These are phyloP conservation scores for Cryptosula pallasiana DNA, from an alignment of 2,888 invertebrate genomes.

Conservation along the genomic window DNA sequence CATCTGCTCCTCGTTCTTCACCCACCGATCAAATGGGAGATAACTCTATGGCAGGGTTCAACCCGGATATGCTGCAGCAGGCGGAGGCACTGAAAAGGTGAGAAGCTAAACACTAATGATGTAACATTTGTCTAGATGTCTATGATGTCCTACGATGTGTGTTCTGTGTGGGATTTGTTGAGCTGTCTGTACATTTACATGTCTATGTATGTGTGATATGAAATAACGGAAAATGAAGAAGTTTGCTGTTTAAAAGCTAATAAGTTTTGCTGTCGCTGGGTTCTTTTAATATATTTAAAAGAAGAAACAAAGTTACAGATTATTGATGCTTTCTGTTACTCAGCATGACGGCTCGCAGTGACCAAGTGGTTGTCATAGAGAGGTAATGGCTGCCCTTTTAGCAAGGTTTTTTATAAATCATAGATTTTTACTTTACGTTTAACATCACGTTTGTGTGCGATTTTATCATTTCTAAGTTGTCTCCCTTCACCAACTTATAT, in stretches of 20 bases:
- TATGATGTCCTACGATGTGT: too few relatives aligned
- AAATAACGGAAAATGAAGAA: too few relatives aligned
- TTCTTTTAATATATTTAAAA: too few relatives aligned
- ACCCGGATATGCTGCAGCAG: slow-evolving; percentile 32
- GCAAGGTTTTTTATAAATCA: neutral
- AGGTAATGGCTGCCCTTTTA: neutral
- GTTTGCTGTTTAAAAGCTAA: too few relatives aligned
- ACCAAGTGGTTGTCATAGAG: slow-evolving; percentile 4
- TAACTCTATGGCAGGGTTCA: neutral
- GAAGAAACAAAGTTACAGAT: too few relatives aligned
- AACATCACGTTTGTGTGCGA: neutral
- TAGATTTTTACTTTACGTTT: neutral
- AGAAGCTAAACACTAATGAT: too few relatives aligned
- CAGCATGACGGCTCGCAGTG: slow-evolving; percentile 8
- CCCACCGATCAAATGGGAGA: slow-evolving; percentile 24
- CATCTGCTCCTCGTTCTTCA: slow-evolving; percentile 27
- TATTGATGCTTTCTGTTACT: neutral
- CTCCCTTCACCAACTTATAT: neutral
- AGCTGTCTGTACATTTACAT: too few relatives aligned
- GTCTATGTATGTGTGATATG: too few relatives aligned
- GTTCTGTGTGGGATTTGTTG: too few relatives aligned
- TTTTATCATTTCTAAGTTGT: neutral
- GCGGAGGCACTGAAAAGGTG: slow-evolving; percentile 57
- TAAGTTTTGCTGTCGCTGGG: too few relatives aligned
- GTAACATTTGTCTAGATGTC: too few relatives aligned